Conservation (phyloP, 2,113 vertebrate genomes). For the Xiphophorus maculatus region DNA sequence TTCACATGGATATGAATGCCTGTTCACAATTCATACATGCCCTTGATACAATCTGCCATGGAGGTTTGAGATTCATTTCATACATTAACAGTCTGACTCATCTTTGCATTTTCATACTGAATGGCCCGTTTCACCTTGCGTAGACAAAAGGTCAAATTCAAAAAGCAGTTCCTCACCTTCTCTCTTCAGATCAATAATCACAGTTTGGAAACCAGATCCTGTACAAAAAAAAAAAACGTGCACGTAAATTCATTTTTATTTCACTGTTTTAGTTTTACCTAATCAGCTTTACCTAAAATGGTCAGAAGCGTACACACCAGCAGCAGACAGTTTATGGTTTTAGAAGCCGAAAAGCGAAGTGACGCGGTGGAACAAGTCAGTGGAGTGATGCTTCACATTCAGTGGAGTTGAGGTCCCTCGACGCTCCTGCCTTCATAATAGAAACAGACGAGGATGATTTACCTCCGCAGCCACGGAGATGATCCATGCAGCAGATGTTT, state of each 20-base stretch:
- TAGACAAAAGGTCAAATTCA: background rate
- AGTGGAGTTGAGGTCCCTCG: constrained; percentile 55
- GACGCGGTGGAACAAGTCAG: constrained; percentile 44
- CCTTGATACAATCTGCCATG: background rate
- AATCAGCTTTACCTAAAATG: background rate
- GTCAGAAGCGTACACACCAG: constrained; percentile 10
- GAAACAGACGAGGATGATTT: constrained; percentile 91
- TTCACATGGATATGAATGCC: background rate
- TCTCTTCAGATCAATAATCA: background rate
- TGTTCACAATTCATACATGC: background rate
- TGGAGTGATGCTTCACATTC: constrained; percentile 59
- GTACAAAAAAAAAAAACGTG: too few species aligned
- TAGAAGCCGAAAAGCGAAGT: constrained; percentile 39
- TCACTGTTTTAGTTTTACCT: background rate
- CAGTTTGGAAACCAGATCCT: background rate
- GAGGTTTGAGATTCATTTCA: background rate
- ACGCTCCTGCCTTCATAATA: constrained; percentile 70
- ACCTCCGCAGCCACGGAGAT: constrained; percentile 91
- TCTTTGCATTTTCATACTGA: background rate
- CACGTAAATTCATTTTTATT: too few species aligned
- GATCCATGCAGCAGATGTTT: constrained; percentile 98
- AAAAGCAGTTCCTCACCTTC: background rate
- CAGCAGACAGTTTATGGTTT: constrained; percentile 30
- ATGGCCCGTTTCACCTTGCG: background rate
- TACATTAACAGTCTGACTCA: background rate